phyloP scores from a whole-genome alignment of 2,888 invertebrate genomes.

The Dione vanillae region DNA sequence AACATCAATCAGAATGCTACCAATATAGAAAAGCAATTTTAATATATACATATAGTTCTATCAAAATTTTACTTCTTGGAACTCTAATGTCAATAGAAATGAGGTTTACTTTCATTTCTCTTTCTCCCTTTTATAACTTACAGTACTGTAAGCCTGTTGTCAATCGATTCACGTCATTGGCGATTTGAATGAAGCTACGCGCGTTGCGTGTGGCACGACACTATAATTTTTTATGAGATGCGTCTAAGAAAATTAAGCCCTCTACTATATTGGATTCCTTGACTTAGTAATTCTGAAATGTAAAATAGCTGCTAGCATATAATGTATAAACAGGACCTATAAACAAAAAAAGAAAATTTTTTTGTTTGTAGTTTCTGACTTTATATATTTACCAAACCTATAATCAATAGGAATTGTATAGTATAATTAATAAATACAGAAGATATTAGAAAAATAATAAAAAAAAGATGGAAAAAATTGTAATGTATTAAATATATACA shows the following conservation, averaged over 20 bases:
- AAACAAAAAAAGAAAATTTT: no score
- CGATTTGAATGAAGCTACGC: slow-evolving; percentile 77
- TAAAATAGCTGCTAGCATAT: not conserved
- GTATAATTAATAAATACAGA: no score
- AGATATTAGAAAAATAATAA: no score
- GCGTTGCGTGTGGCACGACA: slow-evolving; percentile 73
- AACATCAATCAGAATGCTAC: slow-evolving; percentile 32
- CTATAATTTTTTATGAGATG: slow-evolving; percentile 21
- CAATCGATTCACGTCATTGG: slow-evolving; percentile 72
- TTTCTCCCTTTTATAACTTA: not conserved
- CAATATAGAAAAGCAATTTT: slow-evolving; percentile 31
- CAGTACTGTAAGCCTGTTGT: slow-evolving; percentile 55
- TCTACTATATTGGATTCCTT: not conserved
- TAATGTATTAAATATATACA: no score
- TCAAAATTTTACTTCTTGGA: not conserved
- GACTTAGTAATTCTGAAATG: no score
- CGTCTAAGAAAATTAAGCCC: not conserved
- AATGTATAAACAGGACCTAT: no score
- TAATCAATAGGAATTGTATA: no score
- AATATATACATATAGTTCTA: not conserved
- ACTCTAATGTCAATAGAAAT: slow-evolving; percentile 14
- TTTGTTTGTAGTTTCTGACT: no score
- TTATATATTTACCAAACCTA: no score
- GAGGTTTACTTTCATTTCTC: slow-evolving; percentile 4
- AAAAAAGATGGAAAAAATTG: no score